A percentile compares a stretch with the other conserved stretches of the same genome.
These are phyloP conservation scores for Gortyna flavago DNA, from an alignment of 2,888 invertebrate species.

Conservation along the genomic window DNA sequence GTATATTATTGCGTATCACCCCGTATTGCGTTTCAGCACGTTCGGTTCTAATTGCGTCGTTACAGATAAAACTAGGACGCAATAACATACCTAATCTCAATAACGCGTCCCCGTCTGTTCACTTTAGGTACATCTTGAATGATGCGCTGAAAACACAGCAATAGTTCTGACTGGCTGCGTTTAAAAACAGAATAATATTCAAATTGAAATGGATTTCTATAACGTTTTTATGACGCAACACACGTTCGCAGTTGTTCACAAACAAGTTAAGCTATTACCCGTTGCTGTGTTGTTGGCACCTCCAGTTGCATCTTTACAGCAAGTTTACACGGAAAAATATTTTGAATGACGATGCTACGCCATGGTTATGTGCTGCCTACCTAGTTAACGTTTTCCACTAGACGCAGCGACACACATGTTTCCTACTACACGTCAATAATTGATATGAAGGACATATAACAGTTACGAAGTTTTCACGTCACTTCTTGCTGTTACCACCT, in stretches of 20 bases:
- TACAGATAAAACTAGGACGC: slow-evolving; percentile 55
- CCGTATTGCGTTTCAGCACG: slow-evolving; percentile 60
- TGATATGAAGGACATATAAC: slow-evolving; percentile 64
- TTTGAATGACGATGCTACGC: slow-evolving; percentile 32
- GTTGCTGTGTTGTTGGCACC: slow-evolving; percentile 40
- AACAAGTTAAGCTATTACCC: slow-evolving; percentile 38
- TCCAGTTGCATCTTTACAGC: slow-evolving; percentile 42
- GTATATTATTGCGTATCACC: slow-evolving; percentile 59
- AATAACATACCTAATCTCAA: slow-evolving; percentile 55
- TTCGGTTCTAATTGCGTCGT: slow-evolving; percentile 56
- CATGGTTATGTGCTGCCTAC: slow-evolving; percentile 1
- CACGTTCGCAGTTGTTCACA: slow-evolving; percentile 15
- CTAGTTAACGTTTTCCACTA: slow-evolving; percentile 31
- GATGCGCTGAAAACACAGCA: slow-evolving; percentile 16
- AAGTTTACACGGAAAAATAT: slow-evolving; percentile 50
- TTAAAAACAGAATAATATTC: slow-evolving; percentile 18
- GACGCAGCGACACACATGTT: slow-evolving; percentile 44
- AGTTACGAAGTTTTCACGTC: slow-evolving; percentile 60
- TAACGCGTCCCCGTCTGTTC: slow-evolving; percentile 34
- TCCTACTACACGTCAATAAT: slow-evolving; percentile 60
- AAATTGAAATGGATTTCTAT: slow-evolving; percentile 20
- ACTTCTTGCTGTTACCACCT: slow-evolving; percentile 57
- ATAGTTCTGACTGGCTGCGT: slow-evolving; percentile 23
- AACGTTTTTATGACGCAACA: slow-evolving; percentile 26
- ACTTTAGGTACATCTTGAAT: slow-evolving; percentile 19